Percentiles rank a stretch among this genome's conserved stretches.
These are phyloP conservation scores for Platygyra sinensis DNA, from an alignment of 64 coral and sea anemone species.

Conservation along the genomic window DNA sequence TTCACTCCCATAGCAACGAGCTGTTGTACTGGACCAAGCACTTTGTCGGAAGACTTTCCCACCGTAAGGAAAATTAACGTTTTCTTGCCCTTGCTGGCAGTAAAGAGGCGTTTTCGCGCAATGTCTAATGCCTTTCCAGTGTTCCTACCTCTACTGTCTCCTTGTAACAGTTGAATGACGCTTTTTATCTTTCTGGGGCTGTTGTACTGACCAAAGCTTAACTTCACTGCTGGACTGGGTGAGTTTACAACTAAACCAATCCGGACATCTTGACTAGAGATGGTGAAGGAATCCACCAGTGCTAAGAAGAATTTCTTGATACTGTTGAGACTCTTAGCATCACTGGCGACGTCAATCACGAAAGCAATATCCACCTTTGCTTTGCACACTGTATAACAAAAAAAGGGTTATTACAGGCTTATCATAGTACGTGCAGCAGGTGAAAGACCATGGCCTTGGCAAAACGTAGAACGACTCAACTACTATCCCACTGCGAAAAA, in stretches of 20 bases:
- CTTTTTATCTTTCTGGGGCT: slow-evolving; percentile 11
- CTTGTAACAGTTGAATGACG: not conserved
- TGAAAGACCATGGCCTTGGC: not conserved
- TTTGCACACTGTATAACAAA: slow-evolving; percentile 1
- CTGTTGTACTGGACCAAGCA: slow-evolving; percentile 35
- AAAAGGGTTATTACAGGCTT: not conserved
- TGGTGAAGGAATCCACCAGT: slow-evolving; percentile 22
- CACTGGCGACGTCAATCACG: not conserved
- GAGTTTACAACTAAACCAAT: slow-evolving; percentile 17
- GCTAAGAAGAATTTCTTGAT: slow-evolving; percentile 2
- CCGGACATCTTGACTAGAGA: slow-evolving; percentile 17
- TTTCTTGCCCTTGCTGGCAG: slow-evolving; percentile 25
- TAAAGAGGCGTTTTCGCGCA: not conserved
- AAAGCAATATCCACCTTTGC: slow-evolving; percentile 23
- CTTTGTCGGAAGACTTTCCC: slow-evolving; percentile 15
- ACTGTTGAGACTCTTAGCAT: not conserved
- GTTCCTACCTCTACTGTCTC: not conserved
- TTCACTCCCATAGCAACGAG: slow-evolving; percentile 39
- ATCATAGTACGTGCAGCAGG: not conserved
- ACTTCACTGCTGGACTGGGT: not conserved
- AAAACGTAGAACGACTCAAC: no score
- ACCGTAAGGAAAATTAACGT: slow-evolving; percentile 10
- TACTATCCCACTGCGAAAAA: no score
- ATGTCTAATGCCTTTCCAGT: not conserved
- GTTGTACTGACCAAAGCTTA: slow-evolving; percentile 37